Base-by-base conservation (phyloP, 2,888 invertebrate genomes). In the Troides helena region DNA sequence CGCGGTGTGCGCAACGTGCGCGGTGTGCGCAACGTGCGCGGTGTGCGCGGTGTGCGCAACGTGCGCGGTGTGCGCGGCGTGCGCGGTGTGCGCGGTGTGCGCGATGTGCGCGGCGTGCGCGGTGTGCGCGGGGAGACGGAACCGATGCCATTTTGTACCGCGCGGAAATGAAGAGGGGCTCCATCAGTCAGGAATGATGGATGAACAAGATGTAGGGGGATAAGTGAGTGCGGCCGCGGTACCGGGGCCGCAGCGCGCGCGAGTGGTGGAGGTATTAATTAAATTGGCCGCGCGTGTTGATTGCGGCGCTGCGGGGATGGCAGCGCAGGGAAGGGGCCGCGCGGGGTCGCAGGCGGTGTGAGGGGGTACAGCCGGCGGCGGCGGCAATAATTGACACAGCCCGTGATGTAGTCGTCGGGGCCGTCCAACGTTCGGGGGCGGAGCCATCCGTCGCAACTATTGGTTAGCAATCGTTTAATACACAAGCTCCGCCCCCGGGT, bases 371-470 rank as follows among this genome's bases (percentile, higher is more conserved):
- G 67, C 63, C 68, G 30, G 30, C 30, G 4, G 30, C 30, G 3
- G 30, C 21, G 30, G 30, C 30, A 30, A 67, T 74, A 77, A 77
- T 71, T 78, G 74, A 73, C 76, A 74, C 71, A 69, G 72, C 72
- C 75, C 73, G 77, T 76, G 77, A 78, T 79, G 76, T 77, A 80
- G 74, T 77, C 71, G 73, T 71, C 58, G 73, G 72, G 71, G 74
- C 68, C 64, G 70, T 1, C 56, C 62, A 56, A 73, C 70, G 70
- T 73, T 64, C 66, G 46, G 64, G 62, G 69, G 73, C 69, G 64
- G 62, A 53, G 65, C 63, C 71, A 72, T 80, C 77, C 78, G 74
- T 79, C 79, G 75, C 67, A 70, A 78, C 73, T 65, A 82, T 83
- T 85, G 85, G 84, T 68, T 75, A 70, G 74, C 74, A 67, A 73